Evolutionary conservation across 2,797 vertebrate species (phyloP).

Genomic region (Tiaroga cobitis): DNA sequence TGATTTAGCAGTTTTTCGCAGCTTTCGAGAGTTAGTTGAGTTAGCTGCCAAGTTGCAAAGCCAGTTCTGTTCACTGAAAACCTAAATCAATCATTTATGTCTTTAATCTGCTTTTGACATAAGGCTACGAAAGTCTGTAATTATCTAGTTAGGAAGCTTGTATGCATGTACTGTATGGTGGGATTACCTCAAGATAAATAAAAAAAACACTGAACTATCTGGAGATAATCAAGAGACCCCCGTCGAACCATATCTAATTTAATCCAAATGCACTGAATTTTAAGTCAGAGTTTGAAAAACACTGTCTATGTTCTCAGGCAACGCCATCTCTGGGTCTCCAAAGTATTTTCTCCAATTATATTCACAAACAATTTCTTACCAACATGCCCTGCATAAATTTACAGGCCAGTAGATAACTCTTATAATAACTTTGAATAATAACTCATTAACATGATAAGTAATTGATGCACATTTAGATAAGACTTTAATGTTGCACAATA

Average conservation of each 20-base stretch:
- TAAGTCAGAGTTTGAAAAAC: slow-evolving; percentile 38
- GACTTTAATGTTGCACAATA: not conserved
- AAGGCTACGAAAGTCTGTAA: not conserved
- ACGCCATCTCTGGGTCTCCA: slow-evolving; percentile 16
- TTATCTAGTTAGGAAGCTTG: slow-evolving; percentile 22
- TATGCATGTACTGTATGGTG: slow-evolving; percentile 10
- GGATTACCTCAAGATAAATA: slow-evolving; percentile 39
- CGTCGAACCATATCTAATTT: slow-evolving; percentile 40
- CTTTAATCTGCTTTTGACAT: slow-evolving; percentile 25
- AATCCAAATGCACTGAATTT: slow-evolving; percentile 48
- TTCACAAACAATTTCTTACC: slow-evolving; percentile 10
- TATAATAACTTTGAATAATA: not conserved
- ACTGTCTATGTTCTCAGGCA: slow-evolving; percentile 29
- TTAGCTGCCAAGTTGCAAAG: not conserved
- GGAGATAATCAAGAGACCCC: slow-evolving; percentile 42
- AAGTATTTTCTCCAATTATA: slow-evolving; percentile 9
- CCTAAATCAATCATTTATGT: slow-evolving; percentile 18
- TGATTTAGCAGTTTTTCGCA: not conserved
- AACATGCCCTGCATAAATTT: not conserved
- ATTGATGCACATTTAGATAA: not conserved
- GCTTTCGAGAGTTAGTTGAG: not conserved
- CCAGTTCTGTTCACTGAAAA: not conserved
- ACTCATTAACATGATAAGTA: not conserved
- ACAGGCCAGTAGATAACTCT: not conserved
- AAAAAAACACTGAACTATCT: slow-evolving; percentile 18